Conservation (phyloP, 2,113 vertebrate genomes). For the Prochilodus magdalenae region DNA sequence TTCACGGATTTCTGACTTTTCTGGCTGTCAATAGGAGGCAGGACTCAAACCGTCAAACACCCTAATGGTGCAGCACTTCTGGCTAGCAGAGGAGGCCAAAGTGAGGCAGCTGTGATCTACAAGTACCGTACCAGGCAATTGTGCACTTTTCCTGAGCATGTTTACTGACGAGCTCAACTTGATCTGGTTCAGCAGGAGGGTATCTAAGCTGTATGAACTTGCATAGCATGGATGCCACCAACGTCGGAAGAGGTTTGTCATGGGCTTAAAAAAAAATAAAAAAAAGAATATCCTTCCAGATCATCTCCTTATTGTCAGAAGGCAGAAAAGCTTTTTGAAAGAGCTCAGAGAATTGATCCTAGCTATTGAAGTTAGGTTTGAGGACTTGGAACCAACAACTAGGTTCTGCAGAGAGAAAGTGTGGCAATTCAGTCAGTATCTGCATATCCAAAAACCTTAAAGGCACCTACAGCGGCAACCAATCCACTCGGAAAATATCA, state of each 20-base stretch:
- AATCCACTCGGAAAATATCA: neutral
- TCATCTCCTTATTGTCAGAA: neutral
- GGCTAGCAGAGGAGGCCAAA: too few relatives aligned
- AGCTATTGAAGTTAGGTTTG: neutral
- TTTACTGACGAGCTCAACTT: slow-evolving; percentile 8
- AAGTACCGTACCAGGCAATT: slow-evolving; percentile 26
- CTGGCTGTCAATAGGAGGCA: too few relatives aligned
- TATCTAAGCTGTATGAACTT: slow-evolving; percentile 18
- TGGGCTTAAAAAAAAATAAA: neutral
- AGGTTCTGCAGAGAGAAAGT: too few relatives aligned
- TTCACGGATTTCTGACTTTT: too few relatives aligned
- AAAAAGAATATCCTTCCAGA: slow-evolving; percentile 11
- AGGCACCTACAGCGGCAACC: neutral
- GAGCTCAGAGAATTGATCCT: neutral
- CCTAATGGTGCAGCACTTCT: too few relatives aligned
- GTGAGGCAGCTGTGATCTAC: neutral
- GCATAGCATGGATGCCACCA: slow-evolving; percentile 32
- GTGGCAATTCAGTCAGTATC: neutral
- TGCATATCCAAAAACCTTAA: neutral
- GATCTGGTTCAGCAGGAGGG: neutral
- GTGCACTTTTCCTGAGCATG: slow-evolving; percentile 7
- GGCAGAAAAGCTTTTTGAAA: too few relatives aligned
- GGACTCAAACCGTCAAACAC: too few relatives aligned
- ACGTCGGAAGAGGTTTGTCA: neutral
- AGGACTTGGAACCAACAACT: slow-evolving; percentile 3